These are phyloP conservation scores for Vulpes ferrilata DNA, from an alignment of 2,113 vertebrate species.

Conservation along the genomic window DNA sequence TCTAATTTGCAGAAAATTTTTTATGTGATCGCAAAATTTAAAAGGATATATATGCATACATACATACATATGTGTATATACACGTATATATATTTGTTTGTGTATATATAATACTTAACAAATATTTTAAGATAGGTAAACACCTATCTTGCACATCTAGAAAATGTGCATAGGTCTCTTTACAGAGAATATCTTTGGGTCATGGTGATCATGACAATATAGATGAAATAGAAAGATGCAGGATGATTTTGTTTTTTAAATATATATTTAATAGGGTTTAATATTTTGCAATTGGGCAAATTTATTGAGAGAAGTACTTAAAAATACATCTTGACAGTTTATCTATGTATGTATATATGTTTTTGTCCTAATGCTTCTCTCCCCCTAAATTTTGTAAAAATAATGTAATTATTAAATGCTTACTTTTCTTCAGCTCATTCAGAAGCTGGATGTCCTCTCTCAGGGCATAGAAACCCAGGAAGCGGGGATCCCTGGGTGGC, in stretches of 20 bases:
- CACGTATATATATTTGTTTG: not conserved
- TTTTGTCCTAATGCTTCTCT: not conserved
- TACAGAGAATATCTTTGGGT: not conserved
- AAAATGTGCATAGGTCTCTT: not conserved
- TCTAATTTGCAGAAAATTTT: not conserved
- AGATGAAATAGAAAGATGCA: not conserved
- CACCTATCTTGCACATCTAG: not conserved
- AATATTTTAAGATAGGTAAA: not conserved
- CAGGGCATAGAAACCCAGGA: not conserved
- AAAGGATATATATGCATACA: not conserved
- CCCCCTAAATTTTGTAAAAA: not conserved
- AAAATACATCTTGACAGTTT: not conserved
- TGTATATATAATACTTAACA: not conserved
- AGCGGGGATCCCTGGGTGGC: too few relatives aligned
- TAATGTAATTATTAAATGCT: not conserved
- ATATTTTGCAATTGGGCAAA: conserved; percentile 15
- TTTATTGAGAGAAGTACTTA: not conserved
- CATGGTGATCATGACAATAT: not conserved
- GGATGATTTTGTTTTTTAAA: not conserved
- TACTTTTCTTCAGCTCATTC: not conserved
- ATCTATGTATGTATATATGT: not conserved
- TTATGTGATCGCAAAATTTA: not conserved
- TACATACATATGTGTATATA: not conserved
- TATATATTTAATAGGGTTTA: conserved; percentile 4
- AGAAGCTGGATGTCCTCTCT: not conserved